Percentiles rank a stretch among this genome's conserved stretches.
Conservation (phyloP, 2,113 vertebrate species). For the Pterocles burchelli region DNA sequence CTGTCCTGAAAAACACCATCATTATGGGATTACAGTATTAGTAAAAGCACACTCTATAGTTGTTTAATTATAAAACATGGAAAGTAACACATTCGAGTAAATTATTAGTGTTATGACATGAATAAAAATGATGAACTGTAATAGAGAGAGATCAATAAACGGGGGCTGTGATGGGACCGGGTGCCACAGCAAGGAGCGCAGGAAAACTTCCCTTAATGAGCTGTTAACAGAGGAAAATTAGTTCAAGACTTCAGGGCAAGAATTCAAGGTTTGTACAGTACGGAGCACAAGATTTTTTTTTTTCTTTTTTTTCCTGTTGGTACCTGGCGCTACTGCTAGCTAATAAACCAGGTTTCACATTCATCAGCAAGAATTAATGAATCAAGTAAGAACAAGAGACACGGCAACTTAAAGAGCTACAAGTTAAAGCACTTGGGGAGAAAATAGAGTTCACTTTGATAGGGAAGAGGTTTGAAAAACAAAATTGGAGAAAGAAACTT, state of each 20-base stretch:
- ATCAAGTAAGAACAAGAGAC: neutral
- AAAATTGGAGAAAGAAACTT: neutral
- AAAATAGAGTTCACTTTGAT: neutral
- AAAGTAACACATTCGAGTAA: neutral
- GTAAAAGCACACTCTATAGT: fast-evolving
- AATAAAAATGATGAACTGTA: neutral
- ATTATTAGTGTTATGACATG: neutral
- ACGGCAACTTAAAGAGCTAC: neutral
- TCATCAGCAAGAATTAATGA: constrained; percentile 8
- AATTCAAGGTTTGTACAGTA: neutral
- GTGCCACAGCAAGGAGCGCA: neutral
- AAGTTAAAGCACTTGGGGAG: neutral
- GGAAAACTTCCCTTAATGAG: neutral
- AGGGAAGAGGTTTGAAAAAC: neutral
- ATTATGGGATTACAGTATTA: neutral
- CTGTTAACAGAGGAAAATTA: constrained; percentile 24
- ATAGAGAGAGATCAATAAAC: neutral
- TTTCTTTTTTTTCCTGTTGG: neutral
- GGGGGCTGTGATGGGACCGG: neutral
- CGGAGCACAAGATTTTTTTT: neutral
- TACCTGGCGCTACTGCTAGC: neutral
- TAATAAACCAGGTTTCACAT: neutral
- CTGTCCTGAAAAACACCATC: neutral
- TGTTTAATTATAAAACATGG: neutral
- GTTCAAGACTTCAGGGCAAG: constrained; percentile 35